A percentile compares a stretch with the other conserved stretches of the same genome.
Conservation (phyloP, 64 coral and sea anemone species). For the Hydrozoanthus tunicans region DNA sequence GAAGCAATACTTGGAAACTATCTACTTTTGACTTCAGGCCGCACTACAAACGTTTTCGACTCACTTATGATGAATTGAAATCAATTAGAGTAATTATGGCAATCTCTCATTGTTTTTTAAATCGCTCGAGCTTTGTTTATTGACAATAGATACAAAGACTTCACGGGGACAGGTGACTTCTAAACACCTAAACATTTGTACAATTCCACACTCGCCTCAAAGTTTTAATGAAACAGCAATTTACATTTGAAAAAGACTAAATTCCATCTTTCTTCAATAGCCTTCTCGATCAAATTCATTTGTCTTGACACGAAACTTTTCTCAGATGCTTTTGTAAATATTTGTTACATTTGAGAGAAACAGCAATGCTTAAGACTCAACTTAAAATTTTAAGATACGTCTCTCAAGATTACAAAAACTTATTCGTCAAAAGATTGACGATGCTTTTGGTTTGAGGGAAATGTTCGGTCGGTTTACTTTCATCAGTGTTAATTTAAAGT, state of each 20-base stretch:
- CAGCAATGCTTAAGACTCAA: no score
- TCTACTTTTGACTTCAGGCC: background rate
- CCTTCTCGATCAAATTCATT: background rate
- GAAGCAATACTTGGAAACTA: slow-evolving; percentile 14
- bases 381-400: no score
- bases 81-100: slow-evolving; percentile 51
- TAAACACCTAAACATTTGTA: slow-evolving; percentile 53
- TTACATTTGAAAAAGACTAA: slow-evolving; percentile 49
- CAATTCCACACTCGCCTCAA: slow-evolving; percentile 21
- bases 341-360: no score
- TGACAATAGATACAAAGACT: slow-evolving; percentile 32
- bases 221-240: slow-evolving; percentile 45
- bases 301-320: slow-evolving; percentile 27
- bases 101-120: slow-evolving; percentile 28
- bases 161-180: slow-evolving; percentile 43
- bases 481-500: no score
- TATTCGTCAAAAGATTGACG: no score
- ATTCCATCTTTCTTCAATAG: slow-evolving; percentile 15
- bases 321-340: background rate
- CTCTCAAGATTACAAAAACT: no score
- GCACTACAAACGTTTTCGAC: background rate
- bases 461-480: no score
- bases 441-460: no score
- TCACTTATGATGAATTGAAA: slow-evolving; percentile 26
- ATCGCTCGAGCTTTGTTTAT: slow-evolving; percentile 31